These are phyloP conservation scores for Diplogasteroides magnus DNA, from an alignment of 1,140 invertebrate genomes.

Conservation along the genomic window DNA sequence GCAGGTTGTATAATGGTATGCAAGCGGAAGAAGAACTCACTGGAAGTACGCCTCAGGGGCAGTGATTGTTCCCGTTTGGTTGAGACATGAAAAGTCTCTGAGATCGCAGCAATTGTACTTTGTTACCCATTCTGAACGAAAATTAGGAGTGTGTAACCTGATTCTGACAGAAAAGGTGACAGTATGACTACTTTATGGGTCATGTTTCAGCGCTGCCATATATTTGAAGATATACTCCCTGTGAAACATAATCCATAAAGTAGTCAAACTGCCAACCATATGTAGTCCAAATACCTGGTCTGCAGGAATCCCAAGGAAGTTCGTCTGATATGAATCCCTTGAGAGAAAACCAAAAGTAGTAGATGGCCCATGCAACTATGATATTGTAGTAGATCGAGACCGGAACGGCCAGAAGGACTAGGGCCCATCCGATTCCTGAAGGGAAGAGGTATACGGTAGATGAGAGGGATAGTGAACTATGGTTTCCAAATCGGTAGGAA, in stretches of 20 bases:
- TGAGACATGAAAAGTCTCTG: constrained; percentile 30
- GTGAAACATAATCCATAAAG: too few species aligned
- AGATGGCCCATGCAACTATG: constrained; percentile 60
- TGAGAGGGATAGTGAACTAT: too few species aligned
- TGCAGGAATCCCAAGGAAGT: background rate
- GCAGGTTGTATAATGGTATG: too few species aligned
- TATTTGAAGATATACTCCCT: too few species aligned
- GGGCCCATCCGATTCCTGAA: constrained; percentile 60
- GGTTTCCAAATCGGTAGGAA: too few species aligned
- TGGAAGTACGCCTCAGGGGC: constrained; percentile 50
- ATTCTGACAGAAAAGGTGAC: too few species aligned
- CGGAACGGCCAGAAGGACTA: constrained; percentile 57
- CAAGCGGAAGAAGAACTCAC: too few species aligned
- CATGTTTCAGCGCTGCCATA: too few species aligned
- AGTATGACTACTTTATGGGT: too few species aligned
- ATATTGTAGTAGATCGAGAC: constrained; percentile 60
- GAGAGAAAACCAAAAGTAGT: constrained; percentile 54
- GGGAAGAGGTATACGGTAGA: too few species aligned
- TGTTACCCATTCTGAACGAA: constrained; percentile 40
- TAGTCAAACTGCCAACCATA: too few species aligned
- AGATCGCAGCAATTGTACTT: constrained; percentile 47
- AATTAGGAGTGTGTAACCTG: too few species aligned
- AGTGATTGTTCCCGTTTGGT: constrained; percentile 37
- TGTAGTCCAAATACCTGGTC: background rate
- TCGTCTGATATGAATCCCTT: constrained; percentile 12